Conservation (phyloP, 2,888 invertebrate species). For the Lithophane socia region DNA sequence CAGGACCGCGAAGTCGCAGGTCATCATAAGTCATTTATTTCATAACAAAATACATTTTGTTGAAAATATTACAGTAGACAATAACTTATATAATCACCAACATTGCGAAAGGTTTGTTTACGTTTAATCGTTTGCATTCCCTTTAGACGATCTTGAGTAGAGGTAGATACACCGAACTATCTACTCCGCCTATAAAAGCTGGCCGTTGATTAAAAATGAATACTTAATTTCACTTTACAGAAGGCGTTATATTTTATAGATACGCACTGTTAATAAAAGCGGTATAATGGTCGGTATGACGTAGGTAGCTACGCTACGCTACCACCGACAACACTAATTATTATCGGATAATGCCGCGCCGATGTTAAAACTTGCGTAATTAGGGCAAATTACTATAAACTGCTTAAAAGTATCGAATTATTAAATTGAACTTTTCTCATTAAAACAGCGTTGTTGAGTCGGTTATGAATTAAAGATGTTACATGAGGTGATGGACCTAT, state of each 20-base stretch:
- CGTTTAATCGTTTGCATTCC: constrained; percentile 27
- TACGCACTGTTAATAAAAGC: constrained; percentile 35
- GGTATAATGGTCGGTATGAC: constrained; percentile 32
- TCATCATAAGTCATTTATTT: not conserved
- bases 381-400: constrained; percentile 66
- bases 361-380: constrained; percentile 63
- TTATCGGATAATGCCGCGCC: constrained; percentile 57
- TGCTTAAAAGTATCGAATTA: constrained; percentile 65
- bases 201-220: constrained; percentile 56
- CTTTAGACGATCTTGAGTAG: constrained; percentile 35
- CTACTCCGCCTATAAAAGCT: constrained; percentile 35
- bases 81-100: too few relatives aligned
- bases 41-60: too few relatives aligned
- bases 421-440: constrained; percentile 58
- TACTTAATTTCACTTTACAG: constrained; percentile 52
- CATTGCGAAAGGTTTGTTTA: not conserved
- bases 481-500: not conserved
- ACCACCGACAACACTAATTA: constrained; percentile 58
- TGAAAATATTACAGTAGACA: too few relatives aligned
- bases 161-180: constrained; percentile 22
- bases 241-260: constrained; percentile 49
- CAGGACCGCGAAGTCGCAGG: not conserved
- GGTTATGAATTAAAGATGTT: constrained; percentile 18
- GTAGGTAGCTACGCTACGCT: constrained; percentile 23
- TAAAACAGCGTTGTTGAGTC: constrained; percentile 37